Evolutionary conservation across 2,888 invertebrate genomes (phyloP).

Genomic region (Chaetoderma sp.): DNA sequence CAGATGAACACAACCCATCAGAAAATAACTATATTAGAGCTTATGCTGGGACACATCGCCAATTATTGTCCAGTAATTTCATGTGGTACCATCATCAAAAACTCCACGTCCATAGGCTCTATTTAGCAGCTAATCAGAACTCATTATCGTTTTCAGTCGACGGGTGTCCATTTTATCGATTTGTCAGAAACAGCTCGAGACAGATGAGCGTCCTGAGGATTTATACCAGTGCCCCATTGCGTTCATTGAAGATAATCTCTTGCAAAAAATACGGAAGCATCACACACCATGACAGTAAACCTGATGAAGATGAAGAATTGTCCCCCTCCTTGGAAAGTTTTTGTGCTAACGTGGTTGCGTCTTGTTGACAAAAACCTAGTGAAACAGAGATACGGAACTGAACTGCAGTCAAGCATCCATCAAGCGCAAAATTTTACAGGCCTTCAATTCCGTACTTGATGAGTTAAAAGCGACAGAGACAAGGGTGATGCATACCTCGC

Average conservation of each 20-base stretch:
- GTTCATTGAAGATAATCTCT: slow-evolving; percentile 11
- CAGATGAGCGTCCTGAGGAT: slow-evolving; percentile 14
- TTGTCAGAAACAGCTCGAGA: slow-evolving; percentile 7
- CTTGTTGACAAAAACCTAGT: too few relatives aligned
- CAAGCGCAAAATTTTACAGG: slow-evolving; percentile 8
- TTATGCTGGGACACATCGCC: slow-evolving; percentile 13
- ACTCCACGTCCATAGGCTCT: slow-evolving; percentile 18
- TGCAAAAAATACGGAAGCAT: slow-evolving; percentile 1
- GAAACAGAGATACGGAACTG: slow-evolving; percentile 6
- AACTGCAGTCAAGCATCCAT: slow-evolving; percentile 1
- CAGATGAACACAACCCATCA: not conserved
- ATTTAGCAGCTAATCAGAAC: slow-evolving; percentile 18
- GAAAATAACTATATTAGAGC: slow-evolving; percentile 1
- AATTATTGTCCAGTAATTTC: slow-evolving; percentile 14
- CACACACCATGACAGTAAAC: not conserved
- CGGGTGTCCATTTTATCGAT: too few relatives aligned
- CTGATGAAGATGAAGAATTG: slow-evolving; percentile 15
- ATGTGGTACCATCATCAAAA: slow-evolving; percentile 10
- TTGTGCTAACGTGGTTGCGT: too few relatives aligned
- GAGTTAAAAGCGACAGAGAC: too few relatives aligned
- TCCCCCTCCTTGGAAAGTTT: slow-evolving; percentile 8
- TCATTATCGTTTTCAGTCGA: too few relatives aligned
- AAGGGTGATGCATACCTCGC: too few relatives aligned
- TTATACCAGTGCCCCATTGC: slow-evolving; percentile 6
- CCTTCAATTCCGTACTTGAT: not conserved